phyloP scores from a whole-genome alignment of 2,113 vertebrate genomes.

The Gulo gulo region DNA sequence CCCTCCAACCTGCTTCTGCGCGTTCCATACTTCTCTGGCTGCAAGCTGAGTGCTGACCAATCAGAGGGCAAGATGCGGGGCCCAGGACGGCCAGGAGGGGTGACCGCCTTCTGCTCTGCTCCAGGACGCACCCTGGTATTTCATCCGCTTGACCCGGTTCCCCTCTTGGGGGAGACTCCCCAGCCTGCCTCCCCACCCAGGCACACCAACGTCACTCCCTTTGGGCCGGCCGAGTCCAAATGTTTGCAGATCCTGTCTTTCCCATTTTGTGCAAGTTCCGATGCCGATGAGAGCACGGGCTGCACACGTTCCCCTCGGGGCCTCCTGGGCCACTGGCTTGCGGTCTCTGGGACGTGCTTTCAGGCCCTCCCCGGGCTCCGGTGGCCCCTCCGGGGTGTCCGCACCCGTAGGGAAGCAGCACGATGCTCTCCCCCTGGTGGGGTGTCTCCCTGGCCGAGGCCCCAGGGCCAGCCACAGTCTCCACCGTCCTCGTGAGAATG shows the following conservation, averaged over 20 bases:
- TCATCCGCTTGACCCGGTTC: rapidly evolving
- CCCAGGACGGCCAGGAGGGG: not conserved
- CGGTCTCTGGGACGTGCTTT: not conserved
- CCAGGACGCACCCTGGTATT: rapidly evolving
- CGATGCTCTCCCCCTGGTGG: rapidly evolving
- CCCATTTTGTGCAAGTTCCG: not conserved
- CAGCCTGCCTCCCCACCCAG: not conserved
- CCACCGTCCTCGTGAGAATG: rapidly evolving
- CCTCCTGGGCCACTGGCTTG: not conserved
- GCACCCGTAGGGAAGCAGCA: not conserved
- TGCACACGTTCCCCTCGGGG: rapidly evolving
- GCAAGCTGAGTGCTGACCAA: not conserved
- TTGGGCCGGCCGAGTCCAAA: not conserved
- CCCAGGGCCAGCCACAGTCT: rapidly evolving
- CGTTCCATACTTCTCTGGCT: not conserved
- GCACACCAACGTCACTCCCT: not conserved
- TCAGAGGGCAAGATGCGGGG: not conserved
- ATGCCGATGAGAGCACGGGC: rapidly evolving
- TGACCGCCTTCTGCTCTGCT: not conserved
- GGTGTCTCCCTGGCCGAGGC: not conserved
- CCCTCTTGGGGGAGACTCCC: rapidly evolving
- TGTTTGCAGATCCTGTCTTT: not conserved
- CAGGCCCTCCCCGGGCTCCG: not conserved
- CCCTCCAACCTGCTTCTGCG: rapidly evolving
- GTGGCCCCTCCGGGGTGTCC: not conserved